Conservation (phyloP, 2,888 invertebrate species). For the Pyrrhosoma nymphula region DNA sequence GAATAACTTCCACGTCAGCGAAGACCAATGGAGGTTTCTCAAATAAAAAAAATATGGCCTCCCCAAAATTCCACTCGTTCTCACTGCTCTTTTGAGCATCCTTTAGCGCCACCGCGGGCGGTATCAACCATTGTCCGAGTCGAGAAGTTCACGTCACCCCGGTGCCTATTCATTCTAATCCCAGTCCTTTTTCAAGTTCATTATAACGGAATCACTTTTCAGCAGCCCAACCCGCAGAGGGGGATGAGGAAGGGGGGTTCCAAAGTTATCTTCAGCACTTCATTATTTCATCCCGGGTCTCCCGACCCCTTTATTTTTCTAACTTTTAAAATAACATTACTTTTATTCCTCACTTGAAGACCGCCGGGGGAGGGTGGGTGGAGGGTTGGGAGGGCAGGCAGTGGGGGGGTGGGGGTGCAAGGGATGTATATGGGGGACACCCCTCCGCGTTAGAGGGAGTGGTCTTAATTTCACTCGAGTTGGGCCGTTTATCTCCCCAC, state of each 20-base stretch:
- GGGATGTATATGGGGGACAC: neutral
- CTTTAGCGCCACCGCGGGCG: neutral
- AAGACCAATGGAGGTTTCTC: too few relatives aligned
- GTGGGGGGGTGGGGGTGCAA: too few relatives aligned
- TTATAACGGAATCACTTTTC: neutral
- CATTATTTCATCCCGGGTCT: neutral
- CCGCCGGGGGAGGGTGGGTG: neutral
- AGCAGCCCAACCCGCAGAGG: neutral
- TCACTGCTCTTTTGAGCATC: neutral
- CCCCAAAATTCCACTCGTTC: too few relatives aligned
- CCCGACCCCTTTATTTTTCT: neutral
- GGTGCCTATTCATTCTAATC: neutral
- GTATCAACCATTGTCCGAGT: neutral
- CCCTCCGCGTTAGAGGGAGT: neutral
- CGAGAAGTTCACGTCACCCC: neutral
- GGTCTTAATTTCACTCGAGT: constrained; percentile 8
- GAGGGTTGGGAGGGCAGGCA: too few relatives aligned
- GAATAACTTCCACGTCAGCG: too few relatives aligned
- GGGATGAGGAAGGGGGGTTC: neutral
- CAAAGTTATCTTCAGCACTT: neutral
- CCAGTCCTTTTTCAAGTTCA: constrained; percentile 1
- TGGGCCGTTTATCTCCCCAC: neutral
- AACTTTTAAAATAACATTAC: neutral
- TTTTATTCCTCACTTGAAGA: neutral
- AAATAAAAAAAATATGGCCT: too few relatives aligned